Conservation (phyloP, 2,888 invertebrate species). For the Hirudinaria manillensis region DNA sequence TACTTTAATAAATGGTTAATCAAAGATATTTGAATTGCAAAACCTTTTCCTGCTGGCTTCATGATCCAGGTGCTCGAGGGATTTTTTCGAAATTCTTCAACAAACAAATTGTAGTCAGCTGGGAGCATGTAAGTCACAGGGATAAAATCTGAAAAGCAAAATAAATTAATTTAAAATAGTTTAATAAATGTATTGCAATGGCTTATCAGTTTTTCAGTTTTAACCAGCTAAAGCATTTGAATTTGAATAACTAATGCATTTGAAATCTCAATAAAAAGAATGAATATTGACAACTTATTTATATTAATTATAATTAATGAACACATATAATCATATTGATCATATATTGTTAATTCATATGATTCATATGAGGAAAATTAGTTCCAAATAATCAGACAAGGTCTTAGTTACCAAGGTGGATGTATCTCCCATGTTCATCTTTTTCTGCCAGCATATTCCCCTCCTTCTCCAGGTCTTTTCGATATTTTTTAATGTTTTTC, state of each 20-base stretch:
- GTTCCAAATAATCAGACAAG: not conserved
- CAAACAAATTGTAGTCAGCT: constrained; percentile 93
- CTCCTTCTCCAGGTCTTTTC: constrained; percentile 84
- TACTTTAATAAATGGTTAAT: no score
- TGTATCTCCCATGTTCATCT: constrained; percentile 60
- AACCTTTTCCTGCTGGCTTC: constrained; percentile 86
- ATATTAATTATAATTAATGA: no score
- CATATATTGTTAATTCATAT: no score
- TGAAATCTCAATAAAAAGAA: no score
- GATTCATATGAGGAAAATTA: no score
- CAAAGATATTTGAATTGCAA: not conserved
- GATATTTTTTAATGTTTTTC: constrained; percentile 87
- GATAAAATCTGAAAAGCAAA: constrained; percentile 67
- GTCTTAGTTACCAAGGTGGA: constrained; percentile 49
- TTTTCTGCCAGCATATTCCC: constrained; percentile 79
- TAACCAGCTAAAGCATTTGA: not conserved
- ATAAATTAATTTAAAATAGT: not conserved
- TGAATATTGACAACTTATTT: no score
- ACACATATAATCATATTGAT: no score
- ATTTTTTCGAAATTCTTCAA: constrained; percentile 87
- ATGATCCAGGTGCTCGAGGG: constrained; percentile 95
- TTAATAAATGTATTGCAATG: not conserved
- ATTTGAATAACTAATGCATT: not conserved
- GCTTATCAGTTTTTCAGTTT: not conserved
- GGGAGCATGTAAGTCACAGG: constrained; percentile 88